A percentile compares a stretch with the other conserved stretches of the same genome.
These are phyloP conservation scores for Merluccius polli DNA, from an alignment of 2,797 vertebrate genomes.

Conservation along the genomic window DNA sequence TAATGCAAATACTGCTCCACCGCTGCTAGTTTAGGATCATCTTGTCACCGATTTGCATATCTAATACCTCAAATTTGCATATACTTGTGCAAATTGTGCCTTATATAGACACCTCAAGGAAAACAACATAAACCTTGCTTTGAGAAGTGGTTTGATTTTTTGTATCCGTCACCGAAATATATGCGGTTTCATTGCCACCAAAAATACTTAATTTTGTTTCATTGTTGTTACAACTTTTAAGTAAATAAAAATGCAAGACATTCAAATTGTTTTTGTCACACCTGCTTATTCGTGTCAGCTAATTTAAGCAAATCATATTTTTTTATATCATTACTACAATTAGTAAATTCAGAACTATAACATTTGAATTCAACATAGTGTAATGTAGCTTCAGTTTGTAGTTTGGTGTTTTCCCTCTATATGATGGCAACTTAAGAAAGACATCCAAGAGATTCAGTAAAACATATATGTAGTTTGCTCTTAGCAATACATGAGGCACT, in stretches of 20 bases:
- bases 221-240: constrained; percentile 26
- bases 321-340: not conserved
- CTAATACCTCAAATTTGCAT: not conserved
- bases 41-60: not conserved
- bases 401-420: not conserved
- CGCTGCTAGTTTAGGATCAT: not conserved
- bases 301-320: not conserved
- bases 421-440: not conserved
- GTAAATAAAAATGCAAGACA: constrained; percentile 43
- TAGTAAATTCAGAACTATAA: not conserved
- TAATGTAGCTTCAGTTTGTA: not conserved
- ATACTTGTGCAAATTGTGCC: not conserved
- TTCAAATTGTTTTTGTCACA: not conserved
- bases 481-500: not conserved
- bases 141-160: constrained; percentile 44
- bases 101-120: not conserved
- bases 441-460: not conserved
- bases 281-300: not conserved
- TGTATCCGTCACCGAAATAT: constrained; percentile 37
- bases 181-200: constrained; percentile 42
- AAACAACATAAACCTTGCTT: constrained; percentile 49
- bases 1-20: not conserved
- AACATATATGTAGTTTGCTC: not conserved
- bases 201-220: constrained; percentile 49
- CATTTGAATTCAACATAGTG: not conserved